Conservation (phyloP, 2,797 vertebrate species). For the Sebastes iracundus region DNA sequence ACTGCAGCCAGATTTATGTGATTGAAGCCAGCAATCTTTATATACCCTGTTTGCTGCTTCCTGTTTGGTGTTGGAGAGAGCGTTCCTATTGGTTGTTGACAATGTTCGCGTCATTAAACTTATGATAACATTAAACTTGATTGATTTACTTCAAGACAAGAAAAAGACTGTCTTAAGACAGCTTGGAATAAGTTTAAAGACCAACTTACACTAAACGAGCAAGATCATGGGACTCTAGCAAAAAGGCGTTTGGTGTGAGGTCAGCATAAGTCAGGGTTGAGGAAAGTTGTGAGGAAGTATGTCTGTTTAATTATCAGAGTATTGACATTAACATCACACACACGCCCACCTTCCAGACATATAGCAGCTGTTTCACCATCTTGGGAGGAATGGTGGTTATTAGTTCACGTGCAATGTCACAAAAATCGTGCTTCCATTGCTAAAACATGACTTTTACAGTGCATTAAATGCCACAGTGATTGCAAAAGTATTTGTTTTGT, state of each 20-base stretch:
- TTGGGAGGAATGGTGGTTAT: too few species aligned
- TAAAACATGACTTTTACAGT: not conserved
- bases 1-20: too few species aligned
- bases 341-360: not conserved
- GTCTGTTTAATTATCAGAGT: slow-evolving; percentile 29
- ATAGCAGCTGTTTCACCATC: not conserved
- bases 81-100: too few species aligned
- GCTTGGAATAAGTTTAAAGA: accelerated
- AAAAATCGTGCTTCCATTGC: not conserved
- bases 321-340: slow-evolving; percentile 16
- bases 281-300: not conserved
- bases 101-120: too few species aligned
- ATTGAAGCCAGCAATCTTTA: too few species aligned
- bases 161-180: too few species aligned
- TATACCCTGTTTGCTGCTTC: too few species aligned
- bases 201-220: too few species aligned
- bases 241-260: not conserved
- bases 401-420: not conserved
- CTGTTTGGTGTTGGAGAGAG: too few species aligned
- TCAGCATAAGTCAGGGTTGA: not conserved
- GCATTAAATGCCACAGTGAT: not conserved
- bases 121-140: too few species aligned
- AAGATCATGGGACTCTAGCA: too few species aligned
- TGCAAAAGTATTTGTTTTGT: slow-evolving; percentile 17
- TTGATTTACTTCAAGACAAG: too few species aligned